phyloP scores from a whole-genome alignment of 2,113 vertebrate species.

The Proterorhinus semilunaris region DNA sequence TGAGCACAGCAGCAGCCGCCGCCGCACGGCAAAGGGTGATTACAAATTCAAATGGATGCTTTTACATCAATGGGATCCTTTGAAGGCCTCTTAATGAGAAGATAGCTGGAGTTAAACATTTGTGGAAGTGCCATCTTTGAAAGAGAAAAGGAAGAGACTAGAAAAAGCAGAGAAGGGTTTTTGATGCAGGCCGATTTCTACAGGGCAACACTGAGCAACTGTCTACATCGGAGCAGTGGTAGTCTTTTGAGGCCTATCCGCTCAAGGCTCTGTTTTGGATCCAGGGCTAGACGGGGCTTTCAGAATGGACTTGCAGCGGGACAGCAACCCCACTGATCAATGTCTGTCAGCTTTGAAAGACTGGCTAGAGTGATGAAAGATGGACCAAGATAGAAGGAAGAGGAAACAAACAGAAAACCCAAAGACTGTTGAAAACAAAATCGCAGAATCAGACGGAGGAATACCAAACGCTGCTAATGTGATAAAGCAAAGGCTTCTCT shows the following conservation, averaged over 20 bases:
- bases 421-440: conserved; percentile 27
- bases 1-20: conserved; percentile 79
- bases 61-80: conserved; percentile 88
- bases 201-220: conserved; percentile 48
- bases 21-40: conserved; percentile 77
- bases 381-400: conserved; percentile 28
- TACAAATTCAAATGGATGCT: conserved; percentile 91
- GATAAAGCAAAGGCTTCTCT: conserved; percentile 29
- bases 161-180: conserved; percentile 46
- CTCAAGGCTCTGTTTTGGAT: conserved; percentile 49
- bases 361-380: conserved; percentile 52
- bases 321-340: conserved; percentile 44
- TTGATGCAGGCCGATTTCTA: conserved; percentile 88
- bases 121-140: conserved; percentile 81
- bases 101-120: conserved; percentile 74
- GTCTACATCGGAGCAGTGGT: conserved; percentile 34
- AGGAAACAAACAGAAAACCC: conserved; percentile 21
- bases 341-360: conserved; percentile 55
- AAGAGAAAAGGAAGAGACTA: conserved; percentile 34
- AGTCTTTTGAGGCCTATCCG: conserved; percentile 45
- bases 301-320: conserved; percentile 43
- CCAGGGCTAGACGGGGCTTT: conserved; percentile 45
- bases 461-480: conserved; percentile 8
- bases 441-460: conserved; percentile 18
- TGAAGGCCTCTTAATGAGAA: conserved; percentile 90